A percentile compares a stretch with the other conserved stretches of the same genome.
Conservation (phyloP, 2,888 invertebrate genomes). For the Ichneumoninae sp. region DNA sequence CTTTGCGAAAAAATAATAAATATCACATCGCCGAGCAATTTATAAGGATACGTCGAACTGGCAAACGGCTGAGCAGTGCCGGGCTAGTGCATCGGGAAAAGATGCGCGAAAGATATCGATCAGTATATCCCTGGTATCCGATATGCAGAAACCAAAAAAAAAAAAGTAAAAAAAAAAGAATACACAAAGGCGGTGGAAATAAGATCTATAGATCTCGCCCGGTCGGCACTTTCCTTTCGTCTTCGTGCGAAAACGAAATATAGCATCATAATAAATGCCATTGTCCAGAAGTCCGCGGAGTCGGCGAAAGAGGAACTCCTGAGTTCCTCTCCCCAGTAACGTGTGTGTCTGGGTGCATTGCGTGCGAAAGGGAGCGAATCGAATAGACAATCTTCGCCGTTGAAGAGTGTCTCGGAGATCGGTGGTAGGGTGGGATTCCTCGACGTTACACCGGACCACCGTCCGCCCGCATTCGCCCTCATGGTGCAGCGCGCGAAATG, state of each 20-base stretch:
- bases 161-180: neutral
- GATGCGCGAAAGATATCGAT: slow-evolving; percentile 66
- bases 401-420: slow-evolving; percentile 6
- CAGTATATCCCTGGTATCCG: slow-evolving; percentile 47
- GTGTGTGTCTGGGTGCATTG: neutral
- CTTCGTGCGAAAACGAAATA: slow-evolving; percentile 62
- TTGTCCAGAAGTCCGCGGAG: slow-evolving; percentile 52
- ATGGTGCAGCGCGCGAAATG: slow-evolving; percentile 62
- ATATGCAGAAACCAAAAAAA: slow-evolving; percentile 43
- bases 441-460: neutral
- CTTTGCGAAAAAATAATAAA: slow-evolving; percentile 48
- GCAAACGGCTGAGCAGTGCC: slow-evolving; percentile 42
- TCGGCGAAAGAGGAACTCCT: neutral
- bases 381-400: slow-evolving; percentile 46
- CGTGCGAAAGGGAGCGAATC: slow-evolving; percentile 34
- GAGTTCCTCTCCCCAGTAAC: neutral
- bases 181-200: slow-evolving; percentile 40
- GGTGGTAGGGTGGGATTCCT: neutral
- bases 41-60: slow-evolving; percentile 62
- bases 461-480: neutral
- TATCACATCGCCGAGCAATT: slow-evolving; percentile 50
- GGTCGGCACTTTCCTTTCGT: slow-evolving; percentile 42
- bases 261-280: slow-evolving; percentile 53
- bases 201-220: slow-evolving; percentile 62
- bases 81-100: slow-evolving; percentile 7